Evolutionary conservation across 2,888 invertebrate species (phyloP).

Genomic region (Standfussiana lucernea): DNA sequence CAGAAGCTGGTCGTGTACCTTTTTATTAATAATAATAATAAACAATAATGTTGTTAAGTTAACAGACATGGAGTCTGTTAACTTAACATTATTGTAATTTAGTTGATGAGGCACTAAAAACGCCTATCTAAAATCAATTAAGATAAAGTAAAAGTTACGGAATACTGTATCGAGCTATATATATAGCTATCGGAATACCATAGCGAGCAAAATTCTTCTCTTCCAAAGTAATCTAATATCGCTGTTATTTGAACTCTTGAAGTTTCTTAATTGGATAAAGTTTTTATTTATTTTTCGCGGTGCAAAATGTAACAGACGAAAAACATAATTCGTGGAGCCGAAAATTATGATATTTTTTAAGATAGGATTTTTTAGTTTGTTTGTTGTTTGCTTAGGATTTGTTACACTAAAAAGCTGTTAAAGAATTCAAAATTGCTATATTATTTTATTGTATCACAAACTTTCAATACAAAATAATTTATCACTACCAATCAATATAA

Average conservation of each 20-base stretch:
- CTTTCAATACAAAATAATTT: too few relatives aligned
- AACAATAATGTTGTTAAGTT: too few relatives aligned
- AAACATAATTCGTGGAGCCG: conserved; percentile 18
- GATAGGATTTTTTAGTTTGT: too few relatives aligned
- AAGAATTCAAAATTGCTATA: not conserved
- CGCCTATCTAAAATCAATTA: conserved; percentile 20
- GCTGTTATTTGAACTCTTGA: conserved; percentile 54
- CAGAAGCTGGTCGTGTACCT: too few relatives aligned
- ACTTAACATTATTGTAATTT: not conserved
- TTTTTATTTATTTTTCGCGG: conserved; percentile 57
- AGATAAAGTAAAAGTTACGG: conserved; percentile 15
- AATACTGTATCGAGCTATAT: not conserved
- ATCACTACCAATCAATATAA: too few relatives aligned
- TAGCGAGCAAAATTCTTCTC: conserved; percentile 23
- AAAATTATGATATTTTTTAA: too few relatives aligned
- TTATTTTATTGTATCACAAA: too few relatives aligned
- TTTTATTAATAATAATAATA: too few relatives aligned
- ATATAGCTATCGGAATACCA: too few relatives aligned
- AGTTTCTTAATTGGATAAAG: conserved; percentile 59
- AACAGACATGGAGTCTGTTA: too few relatives aligned
- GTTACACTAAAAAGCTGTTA: not conserved
- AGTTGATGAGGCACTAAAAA: conserved; percentile 1
- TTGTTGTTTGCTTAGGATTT: not conserved
- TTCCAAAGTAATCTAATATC: conserved; percentile 64
- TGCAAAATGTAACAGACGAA: conserved; percentile 15